A percentile compares a stretch with the other conserved stretches of the same genome.
Evolutionary conservation across 2,797 vertebrate genomes (phyloP).

Genomic region (Hydrophis major): DNA sequence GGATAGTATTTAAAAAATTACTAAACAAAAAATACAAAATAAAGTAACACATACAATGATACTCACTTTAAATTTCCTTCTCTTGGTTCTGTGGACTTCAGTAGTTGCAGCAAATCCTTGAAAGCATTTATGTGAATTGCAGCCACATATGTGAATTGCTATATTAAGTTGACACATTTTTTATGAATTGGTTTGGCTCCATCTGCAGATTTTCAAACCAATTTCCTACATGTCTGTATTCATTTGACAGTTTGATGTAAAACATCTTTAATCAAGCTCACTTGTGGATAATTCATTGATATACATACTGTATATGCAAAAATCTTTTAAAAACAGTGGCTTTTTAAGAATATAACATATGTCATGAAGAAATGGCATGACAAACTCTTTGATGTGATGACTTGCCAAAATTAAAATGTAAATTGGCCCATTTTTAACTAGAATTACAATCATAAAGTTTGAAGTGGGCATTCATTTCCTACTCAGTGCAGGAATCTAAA

Average conservation of each 20-base stretch:
- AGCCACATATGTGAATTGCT: not conserved
- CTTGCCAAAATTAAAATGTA: not conserved
- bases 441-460: not conserved
- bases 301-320: not conserved
- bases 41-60: not conserved
- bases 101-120: not conserved
- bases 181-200: not conserved
- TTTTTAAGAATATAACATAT: not conserved
- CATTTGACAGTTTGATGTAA: not conserved
- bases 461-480: not conserved
- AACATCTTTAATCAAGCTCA: not conserved
- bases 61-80: slow-evolving; percentile 42
- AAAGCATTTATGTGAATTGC: not conserved
- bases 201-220: not conserved
- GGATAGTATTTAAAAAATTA: not conserved
- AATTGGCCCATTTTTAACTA: not conserved
- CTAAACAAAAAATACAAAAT: not conserved
- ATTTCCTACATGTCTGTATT: not conserved
- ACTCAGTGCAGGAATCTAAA: not conserved
- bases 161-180: not conserved
- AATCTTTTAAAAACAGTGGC: not conserved
- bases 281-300: not conserved
- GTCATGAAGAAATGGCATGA: not conserved
- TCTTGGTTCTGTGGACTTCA: slow-evolving; percentile 2
- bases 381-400: not conserved